Conservation (phyloP, 2,888 invertebrate genomes). For the Frankliniella intonsa region DNA sequence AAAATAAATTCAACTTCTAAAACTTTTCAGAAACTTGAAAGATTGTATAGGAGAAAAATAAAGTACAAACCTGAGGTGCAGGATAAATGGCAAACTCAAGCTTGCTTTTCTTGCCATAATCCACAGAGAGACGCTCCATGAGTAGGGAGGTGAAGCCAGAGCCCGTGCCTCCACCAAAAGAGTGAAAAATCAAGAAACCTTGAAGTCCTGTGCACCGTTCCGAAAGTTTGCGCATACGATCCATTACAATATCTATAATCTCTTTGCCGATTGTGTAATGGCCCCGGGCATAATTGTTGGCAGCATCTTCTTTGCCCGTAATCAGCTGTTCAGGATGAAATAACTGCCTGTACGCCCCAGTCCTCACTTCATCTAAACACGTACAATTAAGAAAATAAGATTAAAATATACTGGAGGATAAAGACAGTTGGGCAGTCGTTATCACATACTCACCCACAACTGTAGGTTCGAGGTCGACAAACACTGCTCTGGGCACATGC, state of each 20-base stretch:
- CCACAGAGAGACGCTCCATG: conserved; percentile 61
- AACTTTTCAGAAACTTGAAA: no score
- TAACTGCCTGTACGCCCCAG: conserved; percentile 52
- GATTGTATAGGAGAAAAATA: no score
- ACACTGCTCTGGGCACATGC: no score
- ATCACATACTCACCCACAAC: no score
- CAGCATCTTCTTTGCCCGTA: conserved; percentile 64
- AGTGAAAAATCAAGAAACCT: conserved; percentile 62
- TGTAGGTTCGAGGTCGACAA: no score
- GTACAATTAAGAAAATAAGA: no score
- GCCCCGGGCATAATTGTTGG: conserved; percentile 64
- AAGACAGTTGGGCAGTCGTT: no score
- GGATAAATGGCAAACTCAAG: conserved; percentile 64
- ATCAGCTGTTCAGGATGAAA: conserved; percentile 66
- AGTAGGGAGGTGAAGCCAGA: conserved; percentile 62
- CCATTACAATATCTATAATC: conserved; percentile 54
- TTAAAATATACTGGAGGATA: no score
- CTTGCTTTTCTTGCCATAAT: conserved; percentile 62
- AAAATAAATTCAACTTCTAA: not conserved
- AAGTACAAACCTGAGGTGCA: conserved; percentile 51
- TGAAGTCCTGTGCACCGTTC: conserved; percentile 56
- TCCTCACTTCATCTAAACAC: no score
- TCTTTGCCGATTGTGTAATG: conserved; percentile 63
- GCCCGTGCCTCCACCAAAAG: conserved; percentile 59
- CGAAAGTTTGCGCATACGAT: conserved; percentile 53